Evolutionary conservation across 2,797 vertebrate genomes (phyloP).

Genomic region (Micropoecilia bifurca): DNA sequence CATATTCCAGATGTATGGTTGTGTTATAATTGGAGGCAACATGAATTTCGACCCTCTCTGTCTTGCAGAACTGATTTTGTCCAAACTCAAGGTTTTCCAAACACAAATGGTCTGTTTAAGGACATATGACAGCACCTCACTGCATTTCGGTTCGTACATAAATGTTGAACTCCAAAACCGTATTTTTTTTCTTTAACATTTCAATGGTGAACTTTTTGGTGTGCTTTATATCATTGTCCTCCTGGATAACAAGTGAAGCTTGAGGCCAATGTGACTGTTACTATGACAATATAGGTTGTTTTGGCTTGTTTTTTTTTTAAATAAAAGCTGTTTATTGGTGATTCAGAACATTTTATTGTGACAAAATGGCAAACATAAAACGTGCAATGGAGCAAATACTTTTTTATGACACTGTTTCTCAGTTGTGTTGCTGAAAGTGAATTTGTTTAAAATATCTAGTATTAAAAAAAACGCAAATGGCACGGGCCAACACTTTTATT

Average conservation of each 20-base stretch:
- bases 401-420: neutral
- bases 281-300: neutral
- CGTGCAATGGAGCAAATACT: neutral
- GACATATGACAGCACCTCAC: neutral
- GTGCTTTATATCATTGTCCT: neutral
- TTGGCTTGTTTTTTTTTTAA: neutral
- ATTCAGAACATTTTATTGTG: neutral
- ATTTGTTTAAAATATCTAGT: conserved; percentile 13
- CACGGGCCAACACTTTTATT: conserved; percentile 45
- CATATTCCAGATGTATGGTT: neutral
- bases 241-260: neutral
- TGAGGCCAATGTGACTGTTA: neutral
- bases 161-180: neutral
- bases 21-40: neutral
- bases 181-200: neutral
- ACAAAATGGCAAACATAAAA: neutral
- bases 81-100: neutral
- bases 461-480: conserved; percentile 26
- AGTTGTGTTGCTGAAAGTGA: neutral
- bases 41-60: neutral
- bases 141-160: neutral
- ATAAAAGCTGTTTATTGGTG: no score
- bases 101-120: neutral
- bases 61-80: neutral
- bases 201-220: neutral